These are phyloP conservation scores for Sebastes iracundus DNA, from an alignment of 2,797 vertebrate genomes.

Conservation along the genomic window DNA sequence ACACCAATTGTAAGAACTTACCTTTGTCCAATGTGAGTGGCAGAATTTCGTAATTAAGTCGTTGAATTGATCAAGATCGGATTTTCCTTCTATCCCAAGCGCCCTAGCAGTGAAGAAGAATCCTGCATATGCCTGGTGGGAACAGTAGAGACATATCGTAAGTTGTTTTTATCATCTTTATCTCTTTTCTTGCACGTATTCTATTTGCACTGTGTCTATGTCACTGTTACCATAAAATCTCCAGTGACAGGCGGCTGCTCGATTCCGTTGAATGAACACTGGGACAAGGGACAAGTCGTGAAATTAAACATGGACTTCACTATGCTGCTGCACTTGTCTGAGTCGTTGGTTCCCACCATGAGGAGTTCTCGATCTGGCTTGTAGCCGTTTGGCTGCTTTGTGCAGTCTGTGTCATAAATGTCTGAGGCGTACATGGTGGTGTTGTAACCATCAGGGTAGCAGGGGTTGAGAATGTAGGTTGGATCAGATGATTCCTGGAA, in stretches of 20 bases:
- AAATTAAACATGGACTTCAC: slow-evolving; percentile 89
- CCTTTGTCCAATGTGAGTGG: slow-evolving; percentile 83
- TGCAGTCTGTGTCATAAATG: slow-evolving; percentile 89
- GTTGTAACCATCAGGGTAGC: slow-evolving; percentile 84
- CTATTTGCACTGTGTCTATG: background rate
- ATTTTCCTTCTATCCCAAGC: slow-evolving; percentile 80
- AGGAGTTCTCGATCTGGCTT: slow-evolving; percentile 61
- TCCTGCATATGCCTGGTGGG: slow-evolving; percentile 90
- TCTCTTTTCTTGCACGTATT: background rate
- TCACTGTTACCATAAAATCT: slow-evolving; percentile 86
- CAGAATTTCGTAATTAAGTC: slow-evolving; percentile 84
- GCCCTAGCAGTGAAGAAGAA: slow-evolving; percentile 87
- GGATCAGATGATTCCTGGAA: slow-evolving; percentile 74
- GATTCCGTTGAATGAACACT: slow-evolving; percentile 87
- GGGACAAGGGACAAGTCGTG: slow-evolving; percentile 75
- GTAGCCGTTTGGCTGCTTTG: slow-evolving; percentile 75
- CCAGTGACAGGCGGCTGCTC: slow-evolving; percentile 89
- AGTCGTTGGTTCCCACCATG: slow-evolving; percentile 83
- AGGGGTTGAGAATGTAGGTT: slow-evolving; percentile 84
- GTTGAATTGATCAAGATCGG: slow-evolving; percentile 85
- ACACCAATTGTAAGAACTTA: slow-evolving; percentile 62
- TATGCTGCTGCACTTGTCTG: slow-evolving; percentile 77
- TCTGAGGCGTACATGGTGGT: slow-evolving; percentile 62
- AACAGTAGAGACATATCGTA: slow-evolving; percentile 4
- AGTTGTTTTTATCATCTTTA: background rate